A percentile compares a stretch with the other conserved stretches of the same genome.
Conservation (phyloP, 2,113 vertebrate species). For the Leucopternis melanops region DNA sequence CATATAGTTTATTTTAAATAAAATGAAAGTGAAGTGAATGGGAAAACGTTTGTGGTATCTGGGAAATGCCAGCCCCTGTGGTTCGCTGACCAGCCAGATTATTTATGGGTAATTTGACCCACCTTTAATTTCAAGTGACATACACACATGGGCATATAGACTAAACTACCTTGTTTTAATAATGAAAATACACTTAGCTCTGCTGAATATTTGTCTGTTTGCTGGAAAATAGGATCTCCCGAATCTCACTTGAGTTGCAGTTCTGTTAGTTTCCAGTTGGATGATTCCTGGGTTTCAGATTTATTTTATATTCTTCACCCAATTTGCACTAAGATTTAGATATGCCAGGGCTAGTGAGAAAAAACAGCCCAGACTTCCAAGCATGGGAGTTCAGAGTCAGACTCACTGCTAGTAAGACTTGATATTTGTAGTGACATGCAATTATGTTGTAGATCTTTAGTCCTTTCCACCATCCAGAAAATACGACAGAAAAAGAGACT, state of each 20-base stretch:
- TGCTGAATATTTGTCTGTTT: not conserved
- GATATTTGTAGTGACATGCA: not conserved
- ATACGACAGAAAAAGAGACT: not conserved
- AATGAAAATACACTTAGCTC: not conserved
- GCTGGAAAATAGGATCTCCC: not conserved
- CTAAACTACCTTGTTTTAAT: not conserved
- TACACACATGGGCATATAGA: not conserved
- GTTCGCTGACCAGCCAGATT: slow-evolving; percentile 32
- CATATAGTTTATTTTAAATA: slow-evolving; percentile 11
- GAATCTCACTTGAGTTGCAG: not conserved
- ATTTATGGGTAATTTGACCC: slow-evolving; percentile 14
- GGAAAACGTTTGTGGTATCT: slow-evolving; percentile 3
- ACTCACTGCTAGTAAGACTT: not conserved
- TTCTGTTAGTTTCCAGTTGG: not conserved
- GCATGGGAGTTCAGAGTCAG: not conserved
- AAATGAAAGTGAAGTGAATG: slow-evolving; percentile 11
- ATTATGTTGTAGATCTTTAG: not conserved
- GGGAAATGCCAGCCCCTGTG: not conserved
- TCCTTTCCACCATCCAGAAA: not conserved
- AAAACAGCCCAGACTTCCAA: not conserved
- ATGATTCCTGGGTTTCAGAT: not conserved
- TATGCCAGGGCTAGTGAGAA: not conserved
- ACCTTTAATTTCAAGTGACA: slow-evolving; percentile 44
- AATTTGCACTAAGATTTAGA: not conserved
- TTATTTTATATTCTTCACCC: not conserved